phyloP scores from a whole-genome alignment of 2,888 invertebrate genomes.

The Sphaeridia pumilis region DNA sequence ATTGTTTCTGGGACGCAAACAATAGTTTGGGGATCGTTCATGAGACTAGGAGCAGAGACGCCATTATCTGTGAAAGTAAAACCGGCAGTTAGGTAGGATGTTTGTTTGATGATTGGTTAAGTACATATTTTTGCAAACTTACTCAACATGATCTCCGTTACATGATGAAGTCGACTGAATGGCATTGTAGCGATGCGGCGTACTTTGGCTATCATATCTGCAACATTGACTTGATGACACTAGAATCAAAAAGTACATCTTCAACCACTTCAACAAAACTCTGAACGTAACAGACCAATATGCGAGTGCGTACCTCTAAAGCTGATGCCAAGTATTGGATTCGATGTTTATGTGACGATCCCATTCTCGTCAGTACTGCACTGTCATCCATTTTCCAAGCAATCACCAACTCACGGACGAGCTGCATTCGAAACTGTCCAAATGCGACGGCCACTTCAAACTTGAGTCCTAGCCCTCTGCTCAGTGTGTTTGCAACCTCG shows the following conservation, averaged over 20 bases:
- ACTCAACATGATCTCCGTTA: no score
- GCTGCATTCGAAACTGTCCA: neutral
- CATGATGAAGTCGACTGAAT: conserved; percentile 3
- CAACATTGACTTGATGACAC: conserved; percentile 9
- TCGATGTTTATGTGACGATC: neutral
- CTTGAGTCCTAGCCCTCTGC: neutral
- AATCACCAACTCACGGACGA: neutral
- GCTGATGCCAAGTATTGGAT: neutral
- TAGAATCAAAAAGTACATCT: neutral
- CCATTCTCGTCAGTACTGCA: neutral
- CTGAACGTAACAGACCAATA: neutral
- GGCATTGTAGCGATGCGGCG: conserved; percentile 6
- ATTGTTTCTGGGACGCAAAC: conserved; percentile 2
- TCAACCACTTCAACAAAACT: no score
- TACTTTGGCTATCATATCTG: conserved; percentile 20
- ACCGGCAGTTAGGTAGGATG: no score
- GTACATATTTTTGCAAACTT: no score
- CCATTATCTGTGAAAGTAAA: conserved; percentile 17
- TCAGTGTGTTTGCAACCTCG: neutral
- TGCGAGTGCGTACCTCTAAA: neutral
- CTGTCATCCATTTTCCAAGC: neutral
- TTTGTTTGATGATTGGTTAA: no score
- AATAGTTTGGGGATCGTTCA: conserved; percentile 21
- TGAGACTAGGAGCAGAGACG: conserved; percentile 12
- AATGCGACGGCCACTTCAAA: neutral